Evolutionary conservation across 1,140 invertebrate species (phyloP).

Genomic region (Cydia pomonella): DNA sequence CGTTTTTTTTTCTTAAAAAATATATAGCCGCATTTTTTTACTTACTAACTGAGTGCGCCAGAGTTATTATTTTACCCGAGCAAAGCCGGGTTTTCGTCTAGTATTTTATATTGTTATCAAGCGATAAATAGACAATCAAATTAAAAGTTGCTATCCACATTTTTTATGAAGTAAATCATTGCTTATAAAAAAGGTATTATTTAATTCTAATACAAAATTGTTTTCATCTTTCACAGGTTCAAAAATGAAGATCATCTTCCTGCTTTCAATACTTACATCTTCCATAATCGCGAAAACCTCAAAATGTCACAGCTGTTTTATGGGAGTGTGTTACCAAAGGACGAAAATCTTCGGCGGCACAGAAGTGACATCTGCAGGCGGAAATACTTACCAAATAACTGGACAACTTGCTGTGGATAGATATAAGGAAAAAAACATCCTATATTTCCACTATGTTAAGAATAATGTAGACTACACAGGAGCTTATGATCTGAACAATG

Average conservation of each 20-base stretch:
- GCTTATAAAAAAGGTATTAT: too few relatives aligned
- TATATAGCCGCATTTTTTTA: too few relatives aligned
- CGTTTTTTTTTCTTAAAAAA: too few relatives aligned
- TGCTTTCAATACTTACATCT: conserved; percentile 3
- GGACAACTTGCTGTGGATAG: conserved; percentile 64
- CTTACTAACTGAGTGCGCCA: too few relatives aligned
- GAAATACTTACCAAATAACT: conserved; percentile 39
- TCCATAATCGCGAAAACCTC: background rate
- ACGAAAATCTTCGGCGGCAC: conserved; percentile 48
- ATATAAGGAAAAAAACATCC: conserved; percentile 44
- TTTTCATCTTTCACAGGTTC: background rate
- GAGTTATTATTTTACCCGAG: too few relatives aligned
- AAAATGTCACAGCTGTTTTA: conserved; percentile 58
- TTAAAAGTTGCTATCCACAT: too few relatives aligned
- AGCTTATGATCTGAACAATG: conserved; percentile 54
- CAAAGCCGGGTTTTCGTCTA: too few relatives aligned
- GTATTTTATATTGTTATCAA: too few relatives aligned
- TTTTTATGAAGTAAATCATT: too few relatives aligned
- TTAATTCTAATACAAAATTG: background rate
- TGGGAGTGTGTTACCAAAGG: conserved; percentile 53
- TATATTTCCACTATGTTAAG: conserved; percentile 63
- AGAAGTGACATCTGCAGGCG: conserved; percentile 32
- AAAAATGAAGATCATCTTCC: conserved; percentile 16
- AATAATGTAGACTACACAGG: conserved; percentile 52
- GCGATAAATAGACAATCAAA: too few relatives aligned